Evolutionary conservation across 2,888 invertebrate genomes (phyloP).

Genomic region (Coelopa pilipes): DNA sequence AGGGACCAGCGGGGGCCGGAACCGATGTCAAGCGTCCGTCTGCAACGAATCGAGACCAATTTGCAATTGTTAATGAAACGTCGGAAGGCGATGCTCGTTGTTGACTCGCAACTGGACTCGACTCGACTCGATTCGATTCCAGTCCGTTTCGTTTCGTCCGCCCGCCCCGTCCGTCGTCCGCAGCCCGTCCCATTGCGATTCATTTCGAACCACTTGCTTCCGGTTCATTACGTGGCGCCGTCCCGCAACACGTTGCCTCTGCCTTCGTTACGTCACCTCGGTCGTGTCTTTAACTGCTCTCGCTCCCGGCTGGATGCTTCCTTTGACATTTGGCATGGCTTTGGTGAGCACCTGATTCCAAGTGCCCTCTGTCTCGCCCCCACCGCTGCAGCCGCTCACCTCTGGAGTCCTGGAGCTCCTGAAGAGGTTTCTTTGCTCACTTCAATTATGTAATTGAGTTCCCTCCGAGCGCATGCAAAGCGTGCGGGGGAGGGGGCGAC

Average conservation of each 20-base stretch:
- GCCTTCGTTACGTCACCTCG: too few relatives aligned
- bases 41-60: slow-evolving; percentile 58
- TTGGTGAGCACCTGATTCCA: slow-evolving; percentile 48
- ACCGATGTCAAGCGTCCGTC: too few relatives aligned
- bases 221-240: slow-evolving; percentile 1
- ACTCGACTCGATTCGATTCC: slow-evolving; percentile 9
- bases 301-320: too few relatives aligned
- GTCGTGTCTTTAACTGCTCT: too few relatives aligned
- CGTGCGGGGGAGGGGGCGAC: neutral
- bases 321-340: slow-evolving; percentile 56
- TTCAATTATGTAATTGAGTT: slow-evolving; percentile 64
- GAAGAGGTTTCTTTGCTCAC: slow-evolving; percentile 49
- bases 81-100: slow-evolving; percentile 19
- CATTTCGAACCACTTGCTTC: neutral
- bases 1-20: neutral
- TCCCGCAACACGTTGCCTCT: neutral
- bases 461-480: slow-evolving; percentile 39
- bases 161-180: too few relatives aligned
- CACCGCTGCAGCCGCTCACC: too few relatives aligned
- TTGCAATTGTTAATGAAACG: slow-evolving; percentile 60
- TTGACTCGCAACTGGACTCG: slow-evolving; percentile 12
- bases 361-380: too few relatives aligned
- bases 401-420: too few relatives aligned
- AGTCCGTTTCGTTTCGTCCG: neutral
- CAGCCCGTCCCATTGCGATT: neutral